Evolutionary conservation across 2,113 vertebrate species (phyloP).

Genomic region (Hemibagrus wyckioides): DNA sequence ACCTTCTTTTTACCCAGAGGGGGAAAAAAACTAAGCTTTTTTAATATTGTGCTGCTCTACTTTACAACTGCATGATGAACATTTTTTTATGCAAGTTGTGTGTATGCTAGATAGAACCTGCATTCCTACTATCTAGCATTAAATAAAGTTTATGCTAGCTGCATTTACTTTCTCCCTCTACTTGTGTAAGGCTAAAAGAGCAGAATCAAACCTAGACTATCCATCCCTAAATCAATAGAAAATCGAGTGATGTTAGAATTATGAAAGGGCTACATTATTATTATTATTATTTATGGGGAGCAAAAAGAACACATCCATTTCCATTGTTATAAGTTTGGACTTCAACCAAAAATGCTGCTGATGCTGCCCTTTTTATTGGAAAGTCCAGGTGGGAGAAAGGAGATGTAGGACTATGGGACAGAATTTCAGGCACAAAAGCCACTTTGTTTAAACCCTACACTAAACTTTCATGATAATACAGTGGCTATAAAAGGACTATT

Average conservation of each 20-base stretch:
- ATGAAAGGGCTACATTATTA: background rate
- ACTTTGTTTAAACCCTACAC: no score
- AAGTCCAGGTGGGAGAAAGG: no score
- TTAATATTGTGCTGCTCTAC: background rate
- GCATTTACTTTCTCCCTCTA: no score
- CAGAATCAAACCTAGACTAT: background rate
- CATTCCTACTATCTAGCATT: background rate
- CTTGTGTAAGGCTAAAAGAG: no score
- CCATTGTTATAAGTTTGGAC: background rate
- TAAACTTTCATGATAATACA: background rate
- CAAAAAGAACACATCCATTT: background rate
- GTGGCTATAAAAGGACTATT: background rate
- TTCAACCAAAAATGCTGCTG: background rate
- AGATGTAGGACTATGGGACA: background rate
- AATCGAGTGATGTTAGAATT: background rate
- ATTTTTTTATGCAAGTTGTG: background rate
- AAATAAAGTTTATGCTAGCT: background rate
- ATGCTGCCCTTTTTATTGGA: no score
- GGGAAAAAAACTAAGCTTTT: background rate
- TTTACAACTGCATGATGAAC: background rate
- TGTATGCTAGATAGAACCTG: background rate
- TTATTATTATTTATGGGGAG: no score
- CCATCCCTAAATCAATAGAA: background rate
- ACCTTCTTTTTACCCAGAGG: background rate
- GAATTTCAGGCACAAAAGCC: background rate